Evolutionary conservation across 2,888 invertebrate species (phyloP), one percentile per base, ranked within the genome.

Genomic region (Dryadula phaetusa): DNA sequence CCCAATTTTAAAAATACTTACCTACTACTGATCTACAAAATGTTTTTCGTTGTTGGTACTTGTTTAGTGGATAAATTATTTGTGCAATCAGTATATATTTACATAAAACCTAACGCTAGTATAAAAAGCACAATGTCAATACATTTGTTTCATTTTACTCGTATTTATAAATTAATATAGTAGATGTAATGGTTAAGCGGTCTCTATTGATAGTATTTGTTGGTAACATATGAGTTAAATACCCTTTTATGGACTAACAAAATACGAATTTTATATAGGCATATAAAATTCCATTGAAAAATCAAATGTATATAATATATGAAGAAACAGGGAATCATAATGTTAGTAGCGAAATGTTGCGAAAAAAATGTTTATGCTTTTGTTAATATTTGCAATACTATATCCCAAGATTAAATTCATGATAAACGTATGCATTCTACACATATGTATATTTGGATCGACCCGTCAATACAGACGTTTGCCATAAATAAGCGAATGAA

Each of bases 401-500:
- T 8, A 32, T 32, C 18, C 12, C 16, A 18, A 60, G 42, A 28
- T 60, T 60, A 18, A 60, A 44, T 28, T 44, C 28, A 18, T 16
- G 10, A 44, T 60, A 44, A 28, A 12, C 2, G 18, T 28, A 25
- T 20, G 12, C 25, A 60, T 14, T 28, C 12, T 44, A 44, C 18
- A 42, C 12, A 25, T 22, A 56, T 54, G 40, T 56, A 40, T 42
- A 46, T 32, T 18, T 18, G 44, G 8, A 46, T 60, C 46, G 44
- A 46, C 18, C 62, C 64, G 66, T 75, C 77, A 79, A 79, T 81
- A 74, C 77, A 70, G 67, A 66, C 62, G 64, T 62, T 62, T 34
- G 84, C 82, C 82, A 88, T 90, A 90, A 90, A 90, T 90, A 87
- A 85, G 78, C 79, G 80, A 82, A 86, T 88, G 87, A 91, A 86